These are phyloP conservation scores for Corythornis madagascariensis DNA, from an alignment of 2,113 vertebrate species.

Conservation along the genomic window DNA sequence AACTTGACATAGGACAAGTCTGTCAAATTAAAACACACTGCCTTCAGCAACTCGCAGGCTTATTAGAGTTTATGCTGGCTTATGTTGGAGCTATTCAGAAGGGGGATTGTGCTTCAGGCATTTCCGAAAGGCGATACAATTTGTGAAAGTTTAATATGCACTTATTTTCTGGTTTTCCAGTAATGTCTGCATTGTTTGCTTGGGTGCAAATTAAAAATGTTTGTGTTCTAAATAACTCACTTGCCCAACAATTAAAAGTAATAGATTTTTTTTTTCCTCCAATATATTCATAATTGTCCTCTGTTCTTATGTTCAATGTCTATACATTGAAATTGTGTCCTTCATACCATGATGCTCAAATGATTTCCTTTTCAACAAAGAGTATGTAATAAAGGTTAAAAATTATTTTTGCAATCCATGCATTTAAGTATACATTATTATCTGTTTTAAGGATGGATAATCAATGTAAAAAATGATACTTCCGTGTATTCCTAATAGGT, in stretches of 20 bases:
- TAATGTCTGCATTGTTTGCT: neutral
- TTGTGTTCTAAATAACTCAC: neutral
- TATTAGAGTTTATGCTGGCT: neutral
- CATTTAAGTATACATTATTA: constrained; percentile 69
- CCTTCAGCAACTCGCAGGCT: neutral
- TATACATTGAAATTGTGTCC: constrained; percentile 63
- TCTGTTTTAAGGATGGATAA: constrained; percentile 70
- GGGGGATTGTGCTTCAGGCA: neutral
- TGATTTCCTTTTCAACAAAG: constrained; percentile 74
- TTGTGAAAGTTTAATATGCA: neutral
- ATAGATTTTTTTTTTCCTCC: neutral
- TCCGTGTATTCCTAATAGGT: constrained; percentile 70
- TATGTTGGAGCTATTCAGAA: neutral
- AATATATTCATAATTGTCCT: constrained; percentile 36
- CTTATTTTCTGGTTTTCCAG: neutral
- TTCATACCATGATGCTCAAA: constrained; percentile 56
- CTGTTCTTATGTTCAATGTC: neutral
- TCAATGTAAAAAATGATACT: constrained; percentile 72
- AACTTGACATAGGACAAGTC: neutral
- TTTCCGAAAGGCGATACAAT: neutral
- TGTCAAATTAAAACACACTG: neutral
- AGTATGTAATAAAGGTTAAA: constrained; percentile 72
- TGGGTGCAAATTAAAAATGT: neutral
- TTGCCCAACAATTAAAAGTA: neutral
- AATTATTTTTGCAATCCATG: constrained; percentile 70